These are phyloP conservation scores for Herpetotheres cachinnans DNA, from an alignment of 2,113 vertebrate genomes.

Conservation along the genomic window DNA sequence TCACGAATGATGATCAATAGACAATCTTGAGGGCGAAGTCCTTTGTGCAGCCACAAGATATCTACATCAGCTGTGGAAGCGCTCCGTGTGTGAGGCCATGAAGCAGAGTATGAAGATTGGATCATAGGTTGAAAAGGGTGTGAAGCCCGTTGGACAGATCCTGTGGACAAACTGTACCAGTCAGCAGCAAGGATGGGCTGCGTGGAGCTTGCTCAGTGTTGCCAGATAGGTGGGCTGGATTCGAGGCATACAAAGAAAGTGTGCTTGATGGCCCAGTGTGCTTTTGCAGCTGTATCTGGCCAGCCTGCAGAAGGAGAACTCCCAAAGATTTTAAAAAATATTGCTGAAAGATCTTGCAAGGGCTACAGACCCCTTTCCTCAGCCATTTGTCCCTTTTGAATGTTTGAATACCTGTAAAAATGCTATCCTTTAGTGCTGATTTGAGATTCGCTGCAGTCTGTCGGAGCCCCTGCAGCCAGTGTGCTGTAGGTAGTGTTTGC, in stretches of 20 bases:
- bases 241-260: neutral
- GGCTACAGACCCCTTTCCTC: neutral
- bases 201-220: neutral
- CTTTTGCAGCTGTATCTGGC: neutral
- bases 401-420: neutral
- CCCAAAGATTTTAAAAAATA: neutral
- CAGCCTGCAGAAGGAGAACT: neutral
- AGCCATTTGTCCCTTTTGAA: neutral
- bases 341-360: neutral
- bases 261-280: neutral
- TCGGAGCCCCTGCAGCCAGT: neutral
- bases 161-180: neutral
- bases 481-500: neutral
- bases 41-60: neutral
- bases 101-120: neutral
- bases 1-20: neutral
- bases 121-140: neutral
- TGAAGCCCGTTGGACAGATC: rapidly evolving
- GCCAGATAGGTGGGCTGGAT: neutral
- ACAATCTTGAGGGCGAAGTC: neutral
- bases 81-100: neutral
- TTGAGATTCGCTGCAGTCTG: neutral
- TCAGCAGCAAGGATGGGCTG: neutral
- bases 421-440: neutral
- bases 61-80: neutral